A percentile compares a stretch with the other conserved stretches of the same genome.
phyloP scores from a whole-genome alignment of 2,797 vertebrate species.

The Sciurus carolinensis region DNA sequence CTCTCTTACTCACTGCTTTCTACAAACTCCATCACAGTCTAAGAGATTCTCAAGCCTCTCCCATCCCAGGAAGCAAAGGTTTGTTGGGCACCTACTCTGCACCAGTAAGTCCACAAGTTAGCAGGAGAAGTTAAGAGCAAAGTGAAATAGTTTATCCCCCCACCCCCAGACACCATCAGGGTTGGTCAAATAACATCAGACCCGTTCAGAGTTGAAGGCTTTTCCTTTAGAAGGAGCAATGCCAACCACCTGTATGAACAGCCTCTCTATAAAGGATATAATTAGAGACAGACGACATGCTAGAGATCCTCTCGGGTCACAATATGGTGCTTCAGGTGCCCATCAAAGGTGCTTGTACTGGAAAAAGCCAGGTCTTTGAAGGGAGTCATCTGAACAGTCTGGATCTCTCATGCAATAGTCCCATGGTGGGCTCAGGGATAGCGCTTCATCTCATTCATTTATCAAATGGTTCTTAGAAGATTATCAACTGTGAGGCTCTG shows the following conservation, averaged over 20 bases:
- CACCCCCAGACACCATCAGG: not conserved
- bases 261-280: slow-evolving; percentile 1
- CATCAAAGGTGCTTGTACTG: not conserved
- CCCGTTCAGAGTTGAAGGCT: not conserved
- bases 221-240: slow-evolving; percentile 34
- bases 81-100: not conserved
- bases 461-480: not conserved
- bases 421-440: not conserved
- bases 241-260: not conserved
- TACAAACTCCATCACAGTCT: not conserved
- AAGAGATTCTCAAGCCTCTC: not conserved
- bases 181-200: not conserved
- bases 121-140: not conserved
- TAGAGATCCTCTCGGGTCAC: not conserved
- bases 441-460: slow-evolving; percentile 20
- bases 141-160: not conserved
- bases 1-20: too few relatives aligned
- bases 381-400: not conserved
- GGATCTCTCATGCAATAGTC: not conserved
- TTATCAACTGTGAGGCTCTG: not conserved
- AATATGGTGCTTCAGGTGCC: not conserved
- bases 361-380: not conserved
- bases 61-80: not conserved
- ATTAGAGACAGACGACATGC: not conserved
- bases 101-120: not conserved